These are phyloP conservation scores for Pachymerium ferrugineum DNA, from an alignment of 2,888 invertebrate genomes.

Conservation along the genomic window DNA sequence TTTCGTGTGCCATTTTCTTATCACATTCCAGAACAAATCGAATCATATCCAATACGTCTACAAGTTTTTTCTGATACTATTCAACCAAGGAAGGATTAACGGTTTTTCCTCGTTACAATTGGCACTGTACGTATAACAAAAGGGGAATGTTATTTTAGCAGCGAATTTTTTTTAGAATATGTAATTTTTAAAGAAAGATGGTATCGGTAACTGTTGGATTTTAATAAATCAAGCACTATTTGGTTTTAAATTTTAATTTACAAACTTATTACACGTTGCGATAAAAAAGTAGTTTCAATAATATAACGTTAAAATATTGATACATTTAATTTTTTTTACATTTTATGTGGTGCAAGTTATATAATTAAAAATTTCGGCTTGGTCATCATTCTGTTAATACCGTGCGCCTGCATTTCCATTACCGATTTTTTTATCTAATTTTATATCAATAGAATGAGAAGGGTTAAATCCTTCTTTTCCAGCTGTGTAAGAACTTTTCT, in stretches of 20 bases:
- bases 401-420: not conserved
- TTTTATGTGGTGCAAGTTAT: too few species aligned
- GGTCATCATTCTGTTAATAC: too few species aligned
- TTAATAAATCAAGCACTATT: too few species aligned
- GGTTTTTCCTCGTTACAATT: too few species aligned
- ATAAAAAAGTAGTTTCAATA: not conserved
- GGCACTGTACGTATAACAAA: too few species aligned
- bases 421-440: not conserved
- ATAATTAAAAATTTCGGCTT: too few species aligned
- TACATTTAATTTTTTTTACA: too few species aligned
- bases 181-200: too few species aligned
- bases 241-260: too few species aligned
- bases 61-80: not conserved
- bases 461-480: slow-evolving; percentile 1
- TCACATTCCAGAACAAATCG: not conserved
- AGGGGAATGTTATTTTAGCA: too few species aligned
- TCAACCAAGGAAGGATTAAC: not conserved
- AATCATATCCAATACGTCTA: not conserved
- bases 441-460: not conserved
- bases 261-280: not conserved
- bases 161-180: too few species aligned
- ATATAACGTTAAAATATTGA: not conserved
- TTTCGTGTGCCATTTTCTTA: not conserved
- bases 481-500: not conserved
- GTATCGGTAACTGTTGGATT: too few species aligned